These are phyloP conservation scores for Aselliscus stoliczkanus DNA, from an alignment of 2,797 vertebrate genomes.

Conservation along the genomic window DNA sequence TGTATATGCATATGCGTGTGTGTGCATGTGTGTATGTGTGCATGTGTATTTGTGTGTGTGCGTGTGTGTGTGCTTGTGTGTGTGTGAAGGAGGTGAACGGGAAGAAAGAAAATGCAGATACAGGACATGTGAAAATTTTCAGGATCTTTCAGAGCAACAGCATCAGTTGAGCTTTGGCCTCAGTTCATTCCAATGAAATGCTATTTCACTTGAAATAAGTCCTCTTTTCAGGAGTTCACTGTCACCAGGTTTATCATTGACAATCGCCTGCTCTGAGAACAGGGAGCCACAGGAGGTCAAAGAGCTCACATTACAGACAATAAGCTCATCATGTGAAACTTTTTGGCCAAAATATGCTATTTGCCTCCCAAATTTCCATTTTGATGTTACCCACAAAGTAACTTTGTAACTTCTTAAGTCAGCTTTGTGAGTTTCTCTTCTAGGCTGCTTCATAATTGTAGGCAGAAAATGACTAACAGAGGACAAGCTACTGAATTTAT, in stretches of 20 bases:
- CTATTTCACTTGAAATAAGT: not conserved
- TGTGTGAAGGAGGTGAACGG: not conserved
- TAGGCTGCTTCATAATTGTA: not conserved
- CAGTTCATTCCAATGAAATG: not conserved
- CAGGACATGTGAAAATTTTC: not conserved
- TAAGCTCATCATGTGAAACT: not conserved
- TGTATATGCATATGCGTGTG: accelerated
- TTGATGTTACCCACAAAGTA: not conserved
- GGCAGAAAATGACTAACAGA: conserved; percentile 28
- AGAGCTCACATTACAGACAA: not conserved
- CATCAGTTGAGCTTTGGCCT: not conserved
- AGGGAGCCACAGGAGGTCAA: not conserved
- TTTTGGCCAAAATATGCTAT: not conserved
- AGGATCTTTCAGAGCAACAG: not conserved
- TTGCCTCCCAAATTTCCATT: not conserved
- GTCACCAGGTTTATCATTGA: not conserved
- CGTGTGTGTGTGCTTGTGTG: not conserved
- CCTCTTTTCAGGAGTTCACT: not conserved
- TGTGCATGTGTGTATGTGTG: not conserved
- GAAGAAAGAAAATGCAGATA: not conserved
- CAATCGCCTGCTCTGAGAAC: not conserved
- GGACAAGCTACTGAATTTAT: conserved; percentile 15
- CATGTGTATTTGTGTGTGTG: not conserved
- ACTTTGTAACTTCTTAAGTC: not conserved
- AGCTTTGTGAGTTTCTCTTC: conserved; percentile 33